phyloP scores from a whole-genome alignment of 2,113 vertebrate genomes.

The Hystrix cristata region DNA sequence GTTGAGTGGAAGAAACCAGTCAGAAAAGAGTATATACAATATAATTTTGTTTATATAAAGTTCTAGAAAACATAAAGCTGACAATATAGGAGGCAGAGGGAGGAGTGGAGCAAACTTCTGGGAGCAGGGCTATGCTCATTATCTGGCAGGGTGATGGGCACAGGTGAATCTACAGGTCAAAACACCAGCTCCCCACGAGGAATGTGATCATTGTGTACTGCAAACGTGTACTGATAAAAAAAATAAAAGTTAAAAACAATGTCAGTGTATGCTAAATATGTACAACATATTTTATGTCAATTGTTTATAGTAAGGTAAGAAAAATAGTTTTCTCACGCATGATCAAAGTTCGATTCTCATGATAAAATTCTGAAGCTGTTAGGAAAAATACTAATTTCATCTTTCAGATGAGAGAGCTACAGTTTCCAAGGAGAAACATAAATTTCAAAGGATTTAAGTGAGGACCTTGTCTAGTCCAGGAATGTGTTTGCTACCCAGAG shows the following conservation, averaged over 20 bases:
- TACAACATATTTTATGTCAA: not conserved
- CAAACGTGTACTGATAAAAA: not conserved
- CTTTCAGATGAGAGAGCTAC: not conserved
- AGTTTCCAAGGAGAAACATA: not conserved
- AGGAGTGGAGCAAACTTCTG: not conserved
- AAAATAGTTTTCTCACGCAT: not conserved
- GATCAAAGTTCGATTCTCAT: not conserved
- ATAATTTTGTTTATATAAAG: not conserved
- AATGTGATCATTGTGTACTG: not conserved
- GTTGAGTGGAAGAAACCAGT: not conserved
- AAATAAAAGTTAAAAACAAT: not conserved
- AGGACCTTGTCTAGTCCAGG: not conserved
- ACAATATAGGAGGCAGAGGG: not conserved
- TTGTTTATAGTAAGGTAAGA: not conserved
- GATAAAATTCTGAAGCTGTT: not conserved
- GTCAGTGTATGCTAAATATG: no score
- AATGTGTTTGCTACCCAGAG: not conserved
- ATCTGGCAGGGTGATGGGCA: not conserved
- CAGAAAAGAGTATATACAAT: not conserved
- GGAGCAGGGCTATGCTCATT: not conserved
- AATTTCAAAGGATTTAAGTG: not conserved
- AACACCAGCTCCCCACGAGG: not conserved
- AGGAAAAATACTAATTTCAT: slow-evolving; percentile 2
- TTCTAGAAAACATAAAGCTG: not conserved
- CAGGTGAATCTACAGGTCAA: not conserved